Evolutionary conservation across 2,888 invertebrate species (phyloP).

Genomic region (Keiferia lycopersicella): DNA sequence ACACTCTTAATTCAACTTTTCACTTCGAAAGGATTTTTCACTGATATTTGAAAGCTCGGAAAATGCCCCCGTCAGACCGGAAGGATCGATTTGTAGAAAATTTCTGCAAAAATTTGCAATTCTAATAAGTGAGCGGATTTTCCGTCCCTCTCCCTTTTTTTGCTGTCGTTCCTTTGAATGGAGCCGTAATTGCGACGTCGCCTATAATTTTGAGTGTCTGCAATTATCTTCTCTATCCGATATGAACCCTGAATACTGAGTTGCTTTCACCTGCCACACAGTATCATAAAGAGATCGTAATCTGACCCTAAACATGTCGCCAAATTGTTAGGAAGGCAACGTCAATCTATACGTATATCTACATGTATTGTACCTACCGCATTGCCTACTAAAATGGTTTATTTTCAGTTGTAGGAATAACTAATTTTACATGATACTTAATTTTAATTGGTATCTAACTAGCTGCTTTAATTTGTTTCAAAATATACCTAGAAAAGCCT

Average conservation of each 20-base stretch:
- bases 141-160: background rate
- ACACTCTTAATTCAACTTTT: slow-evolving; percentile 54
- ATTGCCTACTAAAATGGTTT: too few species aligned
- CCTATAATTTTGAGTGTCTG: slow-evolving; percentile 5
- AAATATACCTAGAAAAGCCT: too few species aligned
- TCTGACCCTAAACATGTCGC: slow-evolving; percentile 11
- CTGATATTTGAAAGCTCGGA: slow-evolving; percentile 46
- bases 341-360: too few species aligned
- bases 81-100: slow-evolving; percentile 62
- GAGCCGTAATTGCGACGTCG: slow-evolving; percentile 17
- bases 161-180: slow-evolving; percentile 15
- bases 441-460: too few species aligned
- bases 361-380: background rate
- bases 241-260: slow-evolving; percentile 4
- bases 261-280: slow-evolving; percentile 5
- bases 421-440: too few species aligned
- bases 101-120: slow-evolving; percentile 35
- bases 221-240: slow-evolving; percentile 6
- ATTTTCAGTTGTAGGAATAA: too few species aligned
- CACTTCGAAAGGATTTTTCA: slow-evolving; percentile 49
- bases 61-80: slow-evolving; percentile 55
- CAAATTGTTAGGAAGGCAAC: background rate
- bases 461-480: too few species aligned
- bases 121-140: slow-evolving; percentile 29
- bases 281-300: slow-evolving; percentile 2